Base-by-base conservation (phyloP, 2,888 invertebrate species). In the Hypena proboscidalis region DNA sequence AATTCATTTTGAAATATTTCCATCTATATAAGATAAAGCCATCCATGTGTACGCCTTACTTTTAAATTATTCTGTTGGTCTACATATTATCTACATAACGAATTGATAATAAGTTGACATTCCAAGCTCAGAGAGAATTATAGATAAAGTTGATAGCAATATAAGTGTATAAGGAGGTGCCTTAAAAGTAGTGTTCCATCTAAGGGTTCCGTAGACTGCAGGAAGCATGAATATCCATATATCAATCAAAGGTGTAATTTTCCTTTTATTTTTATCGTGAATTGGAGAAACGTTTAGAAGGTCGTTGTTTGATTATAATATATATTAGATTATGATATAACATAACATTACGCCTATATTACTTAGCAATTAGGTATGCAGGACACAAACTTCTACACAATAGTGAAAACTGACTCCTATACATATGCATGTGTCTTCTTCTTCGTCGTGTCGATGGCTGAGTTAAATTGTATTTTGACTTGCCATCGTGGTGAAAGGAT, bases 191-290 rank as follows among this genome's bases (percentile, higher is more conserved):
- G 19, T 8, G 13, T 35, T 14, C 19, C 15, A 19, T 35, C 25
- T 25, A 35, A 6, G 29, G 23, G 23, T 10, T 6, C 10, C 8
- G 19, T 13, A 17, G 9, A n/a, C n/a, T n/a, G 25, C 13, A 35
- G 35, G 26, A 26, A 13, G 10, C 11, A 26, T 35, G 35, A 26
- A 35, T 35, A 17, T 11, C 11, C 17, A 23, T 33, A 15, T 9
- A 33, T 10, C 23, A 10, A n/a, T 29, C 7, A 6, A 8, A 15
- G 5, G 4, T 3, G 8, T 15, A 29, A 29, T 29, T 15, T 15
- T 29, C 15, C 8, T 8, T 29, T n/a, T 2, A n/a, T 29, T 3
- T 10, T 7, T 27, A 14, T 13, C n/a, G n/a, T n/a, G n/a, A n/a
- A n/a, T n/a, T n/a, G n/a, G n/a, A n/a, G n/a, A n/a, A n/a, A n/a